Conservation (phyloP, 2,888 invertebrate genomes). For the Standfussiana lucernea region DNA sequence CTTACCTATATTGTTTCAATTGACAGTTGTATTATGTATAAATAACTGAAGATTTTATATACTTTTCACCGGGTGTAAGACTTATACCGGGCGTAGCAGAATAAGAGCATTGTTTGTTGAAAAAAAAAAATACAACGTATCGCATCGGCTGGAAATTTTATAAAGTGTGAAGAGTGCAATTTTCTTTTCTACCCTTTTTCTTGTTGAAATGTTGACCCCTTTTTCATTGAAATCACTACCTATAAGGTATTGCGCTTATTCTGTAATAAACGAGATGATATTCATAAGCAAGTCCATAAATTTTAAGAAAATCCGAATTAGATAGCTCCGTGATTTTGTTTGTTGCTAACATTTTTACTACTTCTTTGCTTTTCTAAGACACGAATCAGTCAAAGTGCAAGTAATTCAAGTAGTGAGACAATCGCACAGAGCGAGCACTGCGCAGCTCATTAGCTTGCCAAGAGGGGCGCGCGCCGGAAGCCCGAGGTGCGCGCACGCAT, state of each 20-base stretch:
- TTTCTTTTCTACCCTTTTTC: background rate
- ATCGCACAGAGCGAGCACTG: background rate
- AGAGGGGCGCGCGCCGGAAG: constrained; percentile 51
- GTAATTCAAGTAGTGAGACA: background rate
- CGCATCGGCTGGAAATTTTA: constrained; percentile 1
- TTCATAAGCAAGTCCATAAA: background rate
- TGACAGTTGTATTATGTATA: background rate
- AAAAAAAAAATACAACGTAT: background rate
- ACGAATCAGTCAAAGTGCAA: constrained; percentile 3
- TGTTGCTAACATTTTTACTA: background rate
- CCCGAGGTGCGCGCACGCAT: constrained; percentile 38
- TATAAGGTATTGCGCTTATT: too few species aligned
- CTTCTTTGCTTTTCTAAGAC: background rate
- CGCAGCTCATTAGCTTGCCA: constrained; percentile 47
- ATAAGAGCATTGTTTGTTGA: background rate
- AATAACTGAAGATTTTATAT: background rate
- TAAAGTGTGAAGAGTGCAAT: background rate
- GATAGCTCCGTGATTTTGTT: background rate
- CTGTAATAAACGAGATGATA: background rate
- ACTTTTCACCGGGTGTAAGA: background rate
- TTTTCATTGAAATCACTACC: background rate
- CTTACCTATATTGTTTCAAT: background rate
- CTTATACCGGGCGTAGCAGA: background rate
- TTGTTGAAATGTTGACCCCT: background rate
- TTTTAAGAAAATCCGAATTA: background rate